Conservation (phyloP, 1,140 invertebrate genomes). For the Euglossa dilemma region DNA sequence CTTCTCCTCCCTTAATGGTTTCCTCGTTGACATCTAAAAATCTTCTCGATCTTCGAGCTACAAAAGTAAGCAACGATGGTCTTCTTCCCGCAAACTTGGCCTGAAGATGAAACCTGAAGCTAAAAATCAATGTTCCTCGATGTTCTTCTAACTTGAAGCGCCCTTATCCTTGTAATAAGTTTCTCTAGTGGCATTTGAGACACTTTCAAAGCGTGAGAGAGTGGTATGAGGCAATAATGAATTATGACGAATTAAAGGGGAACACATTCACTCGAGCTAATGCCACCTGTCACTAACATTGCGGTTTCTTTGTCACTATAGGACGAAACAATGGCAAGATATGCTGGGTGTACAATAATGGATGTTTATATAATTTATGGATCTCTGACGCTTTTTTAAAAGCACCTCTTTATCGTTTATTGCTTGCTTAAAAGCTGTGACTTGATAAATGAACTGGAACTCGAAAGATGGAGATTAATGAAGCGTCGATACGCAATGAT, state of each 20-base stretch:
- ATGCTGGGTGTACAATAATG: background rate
- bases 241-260: conserved; percentile 15
- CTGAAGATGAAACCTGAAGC: background rate
- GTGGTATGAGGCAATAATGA: background rate
- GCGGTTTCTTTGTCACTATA: background rate
- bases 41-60: background rate
- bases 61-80: background rate
- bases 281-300: background rate
- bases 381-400: background rate
- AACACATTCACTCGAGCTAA: background rate
- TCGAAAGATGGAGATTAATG: background rate
- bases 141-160: background rate
- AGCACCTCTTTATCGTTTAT: no score
- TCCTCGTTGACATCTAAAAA: background rate
- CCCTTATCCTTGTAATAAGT: background rate
- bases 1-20: background rate
- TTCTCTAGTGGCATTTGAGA: background rate
- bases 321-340: background rate
- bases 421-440: accelerated
- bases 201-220: background rate
- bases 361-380: background rate
- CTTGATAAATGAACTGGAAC: background rate
- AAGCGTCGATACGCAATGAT: background rate
- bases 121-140: background rate
- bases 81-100: background rate